These are phyloP conservation scores for Onychorhynchus coronatus DNA, from an alignment of 2,113 vertebrate species.

Conservation along the genomic window DNA sequence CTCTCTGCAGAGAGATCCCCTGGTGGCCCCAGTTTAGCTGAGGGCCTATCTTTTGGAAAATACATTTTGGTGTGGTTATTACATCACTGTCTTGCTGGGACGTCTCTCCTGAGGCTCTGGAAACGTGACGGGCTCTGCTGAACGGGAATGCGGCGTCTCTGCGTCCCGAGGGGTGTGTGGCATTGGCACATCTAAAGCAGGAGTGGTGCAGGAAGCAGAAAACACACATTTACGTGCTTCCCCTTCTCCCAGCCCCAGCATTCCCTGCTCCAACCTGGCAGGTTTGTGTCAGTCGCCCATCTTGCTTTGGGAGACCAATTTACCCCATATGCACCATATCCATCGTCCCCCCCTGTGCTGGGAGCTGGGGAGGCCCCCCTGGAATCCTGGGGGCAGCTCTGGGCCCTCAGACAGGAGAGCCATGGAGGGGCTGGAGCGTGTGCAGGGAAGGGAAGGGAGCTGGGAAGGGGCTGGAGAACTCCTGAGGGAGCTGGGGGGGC, in stretches of 20 bases:
- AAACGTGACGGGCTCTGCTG: neutral
- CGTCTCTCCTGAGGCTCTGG: constrained; percentile 42
- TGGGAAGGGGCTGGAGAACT: neutral
- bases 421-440: accelerated
- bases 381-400: neutral
- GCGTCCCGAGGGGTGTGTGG: neutral
- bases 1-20: constrained; percentile 41
- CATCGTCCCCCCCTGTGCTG: neutral
- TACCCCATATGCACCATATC: neutral
- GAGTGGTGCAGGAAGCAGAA: neutral
- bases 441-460: neutral
- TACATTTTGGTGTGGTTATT: constrained; percentile 55
- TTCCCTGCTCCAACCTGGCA: neutral
- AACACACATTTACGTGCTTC: neutral
- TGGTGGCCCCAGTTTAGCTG: constrained; percentile 44
- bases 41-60: constrained; percentile 42
- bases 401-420: accelerated
- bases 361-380: neutral
- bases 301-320: neutral
- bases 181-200: neutral
- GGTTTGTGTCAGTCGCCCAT: neutral
- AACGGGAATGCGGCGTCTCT: neutral
- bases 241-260: neutral
- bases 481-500: neutral
- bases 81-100: constrained; percentile 55